A percentile compares a stretch with the other conserved stretches of the same genome.
phyloP scores from a whole-genome alignment of 2,113 vertebrate species.

The Atrichornis clamosus region DNA sequence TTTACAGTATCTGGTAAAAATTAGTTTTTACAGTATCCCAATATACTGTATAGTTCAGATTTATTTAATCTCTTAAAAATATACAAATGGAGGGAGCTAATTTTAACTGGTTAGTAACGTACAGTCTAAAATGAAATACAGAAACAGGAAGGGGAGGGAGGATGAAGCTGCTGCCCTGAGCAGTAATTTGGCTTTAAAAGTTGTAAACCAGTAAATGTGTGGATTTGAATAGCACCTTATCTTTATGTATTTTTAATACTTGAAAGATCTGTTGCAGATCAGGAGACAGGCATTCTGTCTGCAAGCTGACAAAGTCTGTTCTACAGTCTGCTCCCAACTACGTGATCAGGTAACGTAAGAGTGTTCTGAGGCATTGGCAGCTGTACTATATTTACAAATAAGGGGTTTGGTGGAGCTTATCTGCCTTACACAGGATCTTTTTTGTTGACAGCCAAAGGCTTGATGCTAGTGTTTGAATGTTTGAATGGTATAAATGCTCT shows the following conservation, averaged over 20 bases:
- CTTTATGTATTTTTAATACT: slow-evolving; percentile 24
- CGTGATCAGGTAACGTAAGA: slow-evolving; percentile 56
- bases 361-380: slow-evolving; percentile 45
- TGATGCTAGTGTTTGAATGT: slow-evolving; percentile 10
- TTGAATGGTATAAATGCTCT: not conserved
- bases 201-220: not conserved
- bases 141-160: not conserved
- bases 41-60: not conserved
- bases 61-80: not conserved
- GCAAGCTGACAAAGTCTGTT: slow-evolving; percentile 50
- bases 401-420: slow-evolving; percentile 49
- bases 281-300: not conserved
- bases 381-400: slow-evolving; percentile 53
- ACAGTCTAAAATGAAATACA: not conserved
- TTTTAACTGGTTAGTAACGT: not conserved
- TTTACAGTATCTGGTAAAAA: not conserved
- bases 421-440: slow-evolving; percentile 30
- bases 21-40: not conserved
- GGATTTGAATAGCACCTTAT: slow-evolving; percentile 23
- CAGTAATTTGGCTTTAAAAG: not conserved
- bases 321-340: slow-evolving; percentile 36
- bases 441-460: slow-evolving; percentile 23
- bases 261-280: slow-evolving; percentile 13
- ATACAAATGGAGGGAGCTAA: not conserved
- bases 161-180: not conserved